phyloP scores from a whole-genome alignment of 2,113 vertebrate genomes.

The Cricetomys ansorgei region DNA sequence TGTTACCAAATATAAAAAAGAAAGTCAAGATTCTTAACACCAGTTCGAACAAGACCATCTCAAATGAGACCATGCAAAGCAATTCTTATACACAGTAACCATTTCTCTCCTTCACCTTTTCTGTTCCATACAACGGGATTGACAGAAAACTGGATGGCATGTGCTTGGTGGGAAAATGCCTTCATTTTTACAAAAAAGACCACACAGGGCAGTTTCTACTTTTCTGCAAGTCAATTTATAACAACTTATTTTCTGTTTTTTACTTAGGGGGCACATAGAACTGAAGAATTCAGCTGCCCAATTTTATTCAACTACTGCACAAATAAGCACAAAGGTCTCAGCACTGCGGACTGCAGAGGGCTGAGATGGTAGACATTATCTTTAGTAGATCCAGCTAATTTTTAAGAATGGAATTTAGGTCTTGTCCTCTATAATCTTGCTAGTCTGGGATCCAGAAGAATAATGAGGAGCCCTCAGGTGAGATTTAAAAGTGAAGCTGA shows the following conservation, averaged over 20 bases:
- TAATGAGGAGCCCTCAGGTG: background rate
- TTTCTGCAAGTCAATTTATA: constrained; percentile 43
- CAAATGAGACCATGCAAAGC: constrained; percentile 87
- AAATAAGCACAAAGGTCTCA: constrained; percentile 49
- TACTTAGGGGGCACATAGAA: constrained; percentile 45
- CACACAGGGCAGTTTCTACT: constrained; percentile 49
- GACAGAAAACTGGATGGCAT: constrained; percentile 67
- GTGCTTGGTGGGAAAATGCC: constrained; percentile 34
- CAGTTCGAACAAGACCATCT: constrained; percentile 75
- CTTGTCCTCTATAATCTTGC: constrained; percentile 28
- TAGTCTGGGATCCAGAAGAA: background rate
- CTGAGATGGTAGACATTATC: constrained; percentile 52
- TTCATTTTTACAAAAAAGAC: constrained; percentile 22
- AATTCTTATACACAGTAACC: constrained; percentile 85
- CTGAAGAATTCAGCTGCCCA: constrained; percentile 58
- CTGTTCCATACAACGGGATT: constrained; percentile 67
- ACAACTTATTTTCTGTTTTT: background rate
- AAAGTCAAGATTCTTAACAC: constrained; percentile 91
- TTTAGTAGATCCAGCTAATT: background rate
- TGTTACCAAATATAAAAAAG: constrained; percentile 88
- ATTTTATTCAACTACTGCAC: constrained; percentile 24
- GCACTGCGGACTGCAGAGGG: background rate
- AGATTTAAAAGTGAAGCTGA: constrained; percentile 35
- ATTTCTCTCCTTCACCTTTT: constrained; percentile 73
- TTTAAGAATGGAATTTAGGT: constrained; percentile 23